Conservation (phyloP, 2,888 invertebrate species). For the Graphium colonna region DNA sequence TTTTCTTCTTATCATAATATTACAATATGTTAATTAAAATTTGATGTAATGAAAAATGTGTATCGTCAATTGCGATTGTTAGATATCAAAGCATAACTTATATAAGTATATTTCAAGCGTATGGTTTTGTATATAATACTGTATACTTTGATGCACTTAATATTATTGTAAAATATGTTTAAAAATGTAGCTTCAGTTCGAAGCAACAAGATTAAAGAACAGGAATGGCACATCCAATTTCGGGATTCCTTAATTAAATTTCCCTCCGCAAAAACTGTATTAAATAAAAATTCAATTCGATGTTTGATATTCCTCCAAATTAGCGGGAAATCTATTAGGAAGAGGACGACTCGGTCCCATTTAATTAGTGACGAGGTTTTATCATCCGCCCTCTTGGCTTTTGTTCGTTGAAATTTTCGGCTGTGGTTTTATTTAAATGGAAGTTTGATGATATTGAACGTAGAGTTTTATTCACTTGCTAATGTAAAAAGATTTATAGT, state of each 20-base stretch:
- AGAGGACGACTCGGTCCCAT: slow-evolving; percentile 66
- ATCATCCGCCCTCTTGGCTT: slow-evolving; percentile 68
- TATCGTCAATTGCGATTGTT: no score
- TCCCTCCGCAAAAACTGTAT: not conserved
- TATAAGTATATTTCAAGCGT: no score
- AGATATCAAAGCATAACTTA: no score
- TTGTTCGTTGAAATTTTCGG: slow-evolving; percentile 63
- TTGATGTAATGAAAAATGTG: no score
- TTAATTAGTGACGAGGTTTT: slow-evolving; percentile 77
- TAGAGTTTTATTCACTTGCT: slow-evolving; percentile 1
- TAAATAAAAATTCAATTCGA: slow-evolving; percentile 42
- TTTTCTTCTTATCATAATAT: no score
- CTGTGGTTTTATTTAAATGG: slow-evolving; percentile 63
- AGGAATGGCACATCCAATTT: no score
- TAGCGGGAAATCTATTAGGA: slow-evolving; percentile 76
- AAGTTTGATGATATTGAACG: slow-evolving; percentile 64
- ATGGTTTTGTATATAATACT: no score
- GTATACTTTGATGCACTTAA: no score
- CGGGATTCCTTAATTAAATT: not conserved
- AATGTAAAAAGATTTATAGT: slow-evolving; percentile 20
- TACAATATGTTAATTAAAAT: no score
- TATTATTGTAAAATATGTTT: no score
- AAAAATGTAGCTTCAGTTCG: no score
- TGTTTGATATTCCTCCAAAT: slow-evolving; percentile 66
- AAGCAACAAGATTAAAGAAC: no score